Evolutionary conservation across 2,113 vertebrate genomes (phyloP), one percentile per base, ranked within the genome.

Genomic region (Gymnorhina tibicen): DNA sequence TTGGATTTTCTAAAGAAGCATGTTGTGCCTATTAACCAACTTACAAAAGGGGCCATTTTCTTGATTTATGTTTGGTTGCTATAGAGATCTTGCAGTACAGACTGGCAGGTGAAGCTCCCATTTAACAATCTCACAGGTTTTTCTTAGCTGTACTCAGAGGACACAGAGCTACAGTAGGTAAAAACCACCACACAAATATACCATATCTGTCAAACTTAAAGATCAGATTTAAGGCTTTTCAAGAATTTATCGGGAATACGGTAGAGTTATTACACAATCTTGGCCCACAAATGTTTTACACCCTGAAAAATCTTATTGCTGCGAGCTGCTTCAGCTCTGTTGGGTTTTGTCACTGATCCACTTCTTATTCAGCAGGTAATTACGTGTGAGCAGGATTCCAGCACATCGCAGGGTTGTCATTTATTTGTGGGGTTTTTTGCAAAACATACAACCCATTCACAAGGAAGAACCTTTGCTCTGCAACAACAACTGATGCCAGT

Each of bases 1-100:
- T 98, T 97, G 97, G 98, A 98, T 98, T 99, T 99, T 99, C 98
- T 99, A 98, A 98, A 98, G 98, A 98, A 98, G 98, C 99, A 99
- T 99, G 99, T 99, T 98, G 98, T 98, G 99, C 98, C 98, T 98
- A 98, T 99, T 99, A 99, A 99, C 98, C 98, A 99, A 98, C 98
- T 98, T 98, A 99, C 98, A 99, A 99, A 99, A 98, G 98, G 97
- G 98, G 97, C 98, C 98, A 98, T 99, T 99, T 99, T 98, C 98
- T 97, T 99, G 98, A 99, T 99, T 99, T 99, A 99, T 98, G 97
- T 98, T 97, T 92, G 96, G 98, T 98, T 98, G 98, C 98, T 98
- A 98, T 98, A 98, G 98, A 98, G 98, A 99, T 98, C 91, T 94
- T 91, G 93, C 97, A 95, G 98, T 95, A 97, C 97, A 98, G 98